A percentile compares a stretch with the other conserved stretches of the same genome.
Evolutionary conservation across 2,797 vertebrate species (phyloP).

Genomic region (Megaceryle alcyon): DNA sequence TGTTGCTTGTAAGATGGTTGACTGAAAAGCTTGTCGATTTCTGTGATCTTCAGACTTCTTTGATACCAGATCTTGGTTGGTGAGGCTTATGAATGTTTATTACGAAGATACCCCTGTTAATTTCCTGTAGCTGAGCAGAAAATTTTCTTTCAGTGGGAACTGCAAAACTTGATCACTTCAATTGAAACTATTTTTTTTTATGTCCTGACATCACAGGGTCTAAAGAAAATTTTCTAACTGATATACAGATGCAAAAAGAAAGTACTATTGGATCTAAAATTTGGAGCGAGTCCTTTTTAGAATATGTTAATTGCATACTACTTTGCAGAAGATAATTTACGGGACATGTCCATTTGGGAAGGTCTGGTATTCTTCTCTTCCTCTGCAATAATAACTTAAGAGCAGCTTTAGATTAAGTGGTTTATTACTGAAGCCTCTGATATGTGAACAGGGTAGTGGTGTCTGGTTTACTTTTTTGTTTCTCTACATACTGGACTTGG

Average conservation of each 20-base stretch:
- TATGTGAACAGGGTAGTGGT: neutral
- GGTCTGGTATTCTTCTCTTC: neutral
- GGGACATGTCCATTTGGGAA: neutral
- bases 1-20: neutral
- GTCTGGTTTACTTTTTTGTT: neutral
- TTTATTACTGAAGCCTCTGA: neutral
- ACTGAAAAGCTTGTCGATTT: neutral
- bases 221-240: neutral
- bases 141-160: neutral
- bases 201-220: neutral
- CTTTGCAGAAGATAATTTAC: neutral
- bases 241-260: neutral
- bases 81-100: neutral
- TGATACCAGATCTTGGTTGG: neutral
- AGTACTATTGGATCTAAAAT: neutral
- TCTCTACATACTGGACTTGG: neutral
- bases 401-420: neutral
- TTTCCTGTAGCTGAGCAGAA: neutral
- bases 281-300: neutral
- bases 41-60: neutral
- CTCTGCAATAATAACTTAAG: neutral
- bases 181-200: neutral
- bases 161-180: neutral
- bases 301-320: neutral
- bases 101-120: neutral